phyloP scores from a whole-genome alignment of 2,113 vertebrate genomes.

The Peucedramus taeniatus region DNA sequence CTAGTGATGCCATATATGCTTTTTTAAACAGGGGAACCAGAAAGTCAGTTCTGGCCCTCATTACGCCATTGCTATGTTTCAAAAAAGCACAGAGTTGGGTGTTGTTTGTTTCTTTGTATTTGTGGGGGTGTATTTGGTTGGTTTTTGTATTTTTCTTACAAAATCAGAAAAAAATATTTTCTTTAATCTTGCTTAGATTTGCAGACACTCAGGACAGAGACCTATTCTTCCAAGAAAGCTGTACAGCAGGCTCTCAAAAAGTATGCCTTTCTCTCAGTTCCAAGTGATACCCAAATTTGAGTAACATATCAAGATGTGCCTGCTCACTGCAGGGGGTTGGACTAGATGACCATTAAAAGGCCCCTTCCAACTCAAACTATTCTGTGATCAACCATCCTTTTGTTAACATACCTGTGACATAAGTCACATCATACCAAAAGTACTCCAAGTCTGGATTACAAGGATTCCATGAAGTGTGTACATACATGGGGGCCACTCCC shows the following conservation, averaged over 20 bases:
- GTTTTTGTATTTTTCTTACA: not conserved
- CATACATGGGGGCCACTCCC: fast-evolving
- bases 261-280: not conserved
- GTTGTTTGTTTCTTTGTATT: not conserved
- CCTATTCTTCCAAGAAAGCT: not conserved
- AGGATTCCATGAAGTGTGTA: not conserved
- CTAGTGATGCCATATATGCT: not conserved
- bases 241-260: not conserved
- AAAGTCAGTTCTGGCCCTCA: not conserved
- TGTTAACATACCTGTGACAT: not conserved
- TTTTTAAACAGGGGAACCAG: not conserved
- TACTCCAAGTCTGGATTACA: fast-evolving
- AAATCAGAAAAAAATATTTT: not conserved
- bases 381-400: not conserved
- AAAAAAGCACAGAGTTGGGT: not conserved
- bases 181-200: not conserved
- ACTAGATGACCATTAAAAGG: not conserved
- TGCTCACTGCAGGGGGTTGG: not conserved
- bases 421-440: not conserved
- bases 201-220: not conserved
- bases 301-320: not conserved
- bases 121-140: not conserved
- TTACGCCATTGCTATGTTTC: not conserved
- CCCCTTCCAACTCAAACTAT: not conserved
- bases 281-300: not conserved